A percentile compares a stretch with the other conserved stretches of the same genome.
These are phyloP conservation scores for Pyrgilauda ruficollis DNA, from an alignment of 2,113 vertebrate genomes.

Conservation along the genomic window DNA sequence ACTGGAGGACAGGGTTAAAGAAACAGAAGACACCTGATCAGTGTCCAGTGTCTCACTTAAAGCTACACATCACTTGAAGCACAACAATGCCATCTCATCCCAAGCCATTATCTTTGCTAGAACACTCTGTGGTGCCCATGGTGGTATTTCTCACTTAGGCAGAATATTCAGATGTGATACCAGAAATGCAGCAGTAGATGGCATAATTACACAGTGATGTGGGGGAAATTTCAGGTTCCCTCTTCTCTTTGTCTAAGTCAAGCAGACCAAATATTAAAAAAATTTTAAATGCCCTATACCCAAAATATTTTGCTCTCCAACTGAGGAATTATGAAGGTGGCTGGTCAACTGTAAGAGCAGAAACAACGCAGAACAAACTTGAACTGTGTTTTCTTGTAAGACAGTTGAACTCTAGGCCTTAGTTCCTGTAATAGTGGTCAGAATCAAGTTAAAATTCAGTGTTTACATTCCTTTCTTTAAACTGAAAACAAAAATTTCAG, in stretches of 20 bases:
- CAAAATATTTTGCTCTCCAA: background rate
- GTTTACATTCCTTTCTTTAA: background rate
- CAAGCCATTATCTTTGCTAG: background rate
- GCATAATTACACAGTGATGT: constrained; percentile 17
- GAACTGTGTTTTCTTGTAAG: background rate
- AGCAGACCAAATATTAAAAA: background rate
- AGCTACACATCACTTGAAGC: background rate
- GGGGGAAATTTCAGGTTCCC: background rate
- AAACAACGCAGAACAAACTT: background rate
- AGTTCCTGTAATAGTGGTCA: background rate
- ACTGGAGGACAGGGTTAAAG: background rate
- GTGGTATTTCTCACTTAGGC: background rate
- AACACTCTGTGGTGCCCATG: background rate
- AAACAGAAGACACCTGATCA: background rate
- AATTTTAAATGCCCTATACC: background rate
- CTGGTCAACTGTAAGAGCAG: background rate
- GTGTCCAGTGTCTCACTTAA: background rate
- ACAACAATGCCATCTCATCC: background rate
- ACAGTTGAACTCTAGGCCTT: background rate
- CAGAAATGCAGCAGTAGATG: constrained; percentile 42
- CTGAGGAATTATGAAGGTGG: background rate
- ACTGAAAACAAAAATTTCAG: background rate
- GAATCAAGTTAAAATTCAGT: background rate
- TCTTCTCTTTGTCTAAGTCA: background rate
- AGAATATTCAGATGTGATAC: constrained; percentile 5